Evolutionary conservation across 2,888 invertebrate genomes (phyloP).

Genomic region (Cerceris rybyensis): DNA sequence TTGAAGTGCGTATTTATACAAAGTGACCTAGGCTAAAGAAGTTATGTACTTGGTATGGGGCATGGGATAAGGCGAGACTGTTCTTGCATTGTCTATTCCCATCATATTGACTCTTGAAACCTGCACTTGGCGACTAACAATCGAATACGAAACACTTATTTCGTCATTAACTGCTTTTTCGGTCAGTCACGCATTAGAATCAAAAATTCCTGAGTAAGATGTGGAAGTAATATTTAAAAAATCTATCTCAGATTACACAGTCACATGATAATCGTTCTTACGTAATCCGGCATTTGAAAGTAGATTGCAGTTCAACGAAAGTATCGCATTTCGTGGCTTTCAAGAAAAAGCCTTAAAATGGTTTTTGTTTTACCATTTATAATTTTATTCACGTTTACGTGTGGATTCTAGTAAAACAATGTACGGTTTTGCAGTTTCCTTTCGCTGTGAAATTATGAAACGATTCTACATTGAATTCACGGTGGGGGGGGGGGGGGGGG

Average conservation of each 20-base stretch:
- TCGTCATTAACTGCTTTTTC: no score
- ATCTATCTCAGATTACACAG: slow-evolving; percentile 1
- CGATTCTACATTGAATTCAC: not conserved
- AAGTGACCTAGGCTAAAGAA: no score
- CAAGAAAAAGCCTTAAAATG: slow-evolving; percentile 51
- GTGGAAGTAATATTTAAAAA: not conserved
- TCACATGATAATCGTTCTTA: slow-evolving; percentile 48
- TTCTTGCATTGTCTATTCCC: no score
- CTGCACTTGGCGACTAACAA: no score
- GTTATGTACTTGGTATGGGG: no score
- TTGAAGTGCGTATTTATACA: no score
- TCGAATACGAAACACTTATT: no score
- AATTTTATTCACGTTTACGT: slow-evolving; percentile 4
- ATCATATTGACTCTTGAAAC: no score
- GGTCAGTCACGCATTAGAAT: no score
- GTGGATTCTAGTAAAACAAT: slow-evolving; percentile 24
- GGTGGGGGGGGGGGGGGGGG: not conserved
- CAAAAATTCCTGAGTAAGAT: not conserved
- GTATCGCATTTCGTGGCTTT: slow-evolving; percentile 68
- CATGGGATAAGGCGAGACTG: no score
- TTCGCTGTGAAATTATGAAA: not conserved
- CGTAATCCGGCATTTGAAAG: slow-evolving; percentile 68
- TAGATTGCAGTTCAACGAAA: slow-evolving; percentile 76
- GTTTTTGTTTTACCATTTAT: slow-evolving; percentile 52
- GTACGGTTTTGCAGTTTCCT: slow-evolving; percentile 1